Conservation (phyloP, 2,113 vertebrate genomes). For the Montifringilla adamsi region DNA sequence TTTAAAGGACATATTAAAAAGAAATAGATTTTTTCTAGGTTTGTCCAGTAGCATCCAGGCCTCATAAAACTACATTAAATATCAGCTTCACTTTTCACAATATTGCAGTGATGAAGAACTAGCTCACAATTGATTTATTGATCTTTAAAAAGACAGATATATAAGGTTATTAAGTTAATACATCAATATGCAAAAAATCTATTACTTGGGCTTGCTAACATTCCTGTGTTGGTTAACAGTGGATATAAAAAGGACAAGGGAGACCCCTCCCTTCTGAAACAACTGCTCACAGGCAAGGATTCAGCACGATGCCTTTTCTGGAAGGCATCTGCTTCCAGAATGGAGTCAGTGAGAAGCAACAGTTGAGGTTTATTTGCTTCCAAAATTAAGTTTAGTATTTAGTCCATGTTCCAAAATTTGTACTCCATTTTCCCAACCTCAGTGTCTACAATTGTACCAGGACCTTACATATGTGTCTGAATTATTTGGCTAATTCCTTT, state of each 20-base stretch:
- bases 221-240: background rate
- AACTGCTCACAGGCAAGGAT: background rate
- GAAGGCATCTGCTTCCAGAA: background rate
- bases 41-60: background rate
- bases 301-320: background rate
- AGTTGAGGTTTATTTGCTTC: background rate
- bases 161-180: constrained; percentile 34
- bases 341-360: background rate
- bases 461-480: background rate
- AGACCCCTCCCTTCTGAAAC: background rate
- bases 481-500: background rate
- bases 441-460: background rate
- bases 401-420: background rate
- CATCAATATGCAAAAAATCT: background rate
- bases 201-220: background rate
- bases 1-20: background rate
- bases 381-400: background rate
- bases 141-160: constrained; percentile 25
- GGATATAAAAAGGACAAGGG: background rate
- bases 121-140: constrained; percentile 21
- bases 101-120: constrained; percentile 1
- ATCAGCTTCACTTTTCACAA: constrained; percentile 12
- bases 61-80: constrained; percentile 13
- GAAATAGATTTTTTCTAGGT: background rate
- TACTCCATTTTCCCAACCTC: background rate